Base-by-base conservation (phyloP, 2,113 vertebrate species). In the Galbula dea region DNA sequence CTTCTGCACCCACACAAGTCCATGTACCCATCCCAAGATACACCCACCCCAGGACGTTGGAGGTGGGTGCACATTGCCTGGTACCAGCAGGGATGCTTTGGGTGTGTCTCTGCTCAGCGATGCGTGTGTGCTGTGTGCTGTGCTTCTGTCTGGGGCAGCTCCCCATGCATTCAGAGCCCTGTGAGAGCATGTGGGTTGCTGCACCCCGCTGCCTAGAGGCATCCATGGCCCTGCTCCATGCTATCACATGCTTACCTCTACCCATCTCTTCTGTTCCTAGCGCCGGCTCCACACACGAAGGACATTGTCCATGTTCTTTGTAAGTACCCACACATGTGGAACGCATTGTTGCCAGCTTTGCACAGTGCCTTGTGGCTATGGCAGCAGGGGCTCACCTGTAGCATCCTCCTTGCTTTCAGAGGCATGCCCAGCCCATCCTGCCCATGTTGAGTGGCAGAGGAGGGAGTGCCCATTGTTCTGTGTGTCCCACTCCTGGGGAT, bases 251-350 rank as follows among this genome's bases (percentile, higher is more conserved):
- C 66, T 51, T 29, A 68, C 45, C 46, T 29, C n/a, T 69, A 46
- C 48, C 48, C 17, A 12, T 51, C 46, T 69, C 24, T n/a, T 91
- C 81, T 97, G 91, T 97, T 97, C 95, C 67, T 95, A 99, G 99
- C 98, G 98, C 62, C 99, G 99, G 84, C 98, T 99, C 72, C 99
- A 99, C 81, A 98, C 98, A 36, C 98, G 99, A 95, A 98, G 99
- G 97, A 99, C 99, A 16, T 98, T 99, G 71, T 99, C 99, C 96
- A 99, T 99, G 99, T 99, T 99, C 96, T 99, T 99, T 98, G 99
- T 99, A 98, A 99, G 99, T 99, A 98, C 66, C 57, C 61, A 32
- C 54, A 37, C 39, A 11, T 6, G 5, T 52, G 48, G 37, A 79
- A 66, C 46, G 4, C 48, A 32, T 8, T 52, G 4, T 0, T 61